These are phyloP conservation scores for Oryzias melastigma DNA, from an alignment of 2,113 vertebrate species.

Conservation along the genomic window DNA sequence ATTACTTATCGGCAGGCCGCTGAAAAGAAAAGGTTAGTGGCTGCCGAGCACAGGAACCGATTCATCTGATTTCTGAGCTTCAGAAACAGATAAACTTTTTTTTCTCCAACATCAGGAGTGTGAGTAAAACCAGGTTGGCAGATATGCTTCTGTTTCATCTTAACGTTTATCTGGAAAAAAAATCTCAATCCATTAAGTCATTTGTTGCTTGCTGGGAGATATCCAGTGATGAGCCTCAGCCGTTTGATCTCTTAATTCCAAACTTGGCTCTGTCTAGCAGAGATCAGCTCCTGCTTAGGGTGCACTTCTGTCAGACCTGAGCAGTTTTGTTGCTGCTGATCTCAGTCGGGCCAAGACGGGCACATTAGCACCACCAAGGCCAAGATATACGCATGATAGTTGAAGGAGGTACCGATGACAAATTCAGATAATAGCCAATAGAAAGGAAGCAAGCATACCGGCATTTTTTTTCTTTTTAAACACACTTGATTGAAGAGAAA, in stretches of 20 bases:
- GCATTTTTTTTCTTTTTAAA: background rate
- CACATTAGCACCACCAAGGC: constrained; percentile 31
- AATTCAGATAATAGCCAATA: constrained; percentile 36
- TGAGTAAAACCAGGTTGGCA: constrained; percentile 18
- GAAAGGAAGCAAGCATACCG: background rate
- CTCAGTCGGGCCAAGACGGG: constrained; percentile 30
- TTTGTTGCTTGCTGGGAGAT: constrained; percentile 67
- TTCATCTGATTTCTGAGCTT: constrained; percentile 46
- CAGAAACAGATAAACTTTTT: background rate
- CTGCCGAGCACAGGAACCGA: constrained; percentile 26
- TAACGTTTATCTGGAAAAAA: constrained; percentile 50
- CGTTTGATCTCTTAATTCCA: constrained; percentile 78
- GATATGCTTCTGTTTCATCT: constrained; percentile 29
- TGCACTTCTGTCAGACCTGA: constrained; percentile 72
- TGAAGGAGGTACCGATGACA: constrained; percentile 45
- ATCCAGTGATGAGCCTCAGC: constrained; percentile 57
- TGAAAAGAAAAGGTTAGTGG: constrained; percentile 60
- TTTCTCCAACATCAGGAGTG: background rate
- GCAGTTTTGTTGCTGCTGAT: constrained; percentile 65
- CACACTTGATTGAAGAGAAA: constrained; percentile 24
- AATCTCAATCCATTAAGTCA: constrained; percentile 72
- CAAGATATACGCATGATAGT: constrained; percentile 36
- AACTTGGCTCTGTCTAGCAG: constrained; percentile 64
- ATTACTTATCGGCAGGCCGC: constrained; percentile 63
- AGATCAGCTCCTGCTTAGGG: constrained; percentile 69